Evolutionary conservation across 2,113 vertebrate genomes (phyloP).

Genomic region (Leptobrachium ailaonicum): DNA sequence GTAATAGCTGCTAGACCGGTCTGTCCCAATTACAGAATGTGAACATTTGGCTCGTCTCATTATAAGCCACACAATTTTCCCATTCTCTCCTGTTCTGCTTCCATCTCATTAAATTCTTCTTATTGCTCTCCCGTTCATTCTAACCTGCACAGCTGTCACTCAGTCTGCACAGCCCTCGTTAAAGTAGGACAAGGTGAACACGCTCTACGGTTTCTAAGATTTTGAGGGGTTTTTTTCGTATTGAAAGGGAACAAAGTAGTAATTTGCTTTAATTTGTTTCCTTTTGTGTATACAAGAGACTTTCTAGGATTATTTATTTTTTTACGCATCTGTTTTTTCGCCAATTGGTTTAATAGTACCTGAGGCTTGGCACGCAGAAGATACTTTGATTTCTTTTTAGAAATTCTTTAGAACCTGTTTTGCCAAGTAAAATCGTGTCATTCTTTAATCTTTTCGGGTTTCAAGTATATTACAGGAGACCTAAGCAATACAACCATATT

Average conservation of each 20-base stretch:
- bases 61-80: neutral
- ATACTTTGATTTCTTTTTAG: neutral
- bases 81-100: constrained; percentile 1
- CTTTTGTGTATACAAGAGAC: neutral
- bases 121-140: neutral
- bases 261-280: neutral
- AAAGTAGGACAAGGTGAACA: constrained; percentile 7
- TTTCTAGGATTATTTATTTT: neutral
- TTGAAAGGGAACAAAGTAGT: neutral
- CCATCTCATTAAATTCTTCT: constrained; percentile 15
- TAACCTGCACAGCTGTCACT: constrained; percentile 8
- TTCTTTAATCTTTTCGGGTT: no score
- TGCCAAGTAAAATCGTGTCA: no score
- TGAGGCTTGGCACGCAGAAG: neutral
- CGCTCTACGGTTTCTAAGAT: constrained; percentile 1
- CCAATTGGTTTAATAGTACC: neutral
- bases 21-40: neutral
- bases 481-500: no score
- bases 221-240: neutral
- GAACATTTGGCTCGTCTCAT: neutral
- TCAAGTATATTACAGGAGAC: no score
- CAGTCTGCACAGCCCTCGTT: constrained; percentile 2
- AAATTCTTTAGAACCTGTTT: no score
- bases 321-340: neutral
- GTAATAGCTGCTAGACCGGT: neutral